Evolutionary conservation across 2,113 vertebrate species (phyloP).

Genomic region (Jaculus jaculus): DNA sequence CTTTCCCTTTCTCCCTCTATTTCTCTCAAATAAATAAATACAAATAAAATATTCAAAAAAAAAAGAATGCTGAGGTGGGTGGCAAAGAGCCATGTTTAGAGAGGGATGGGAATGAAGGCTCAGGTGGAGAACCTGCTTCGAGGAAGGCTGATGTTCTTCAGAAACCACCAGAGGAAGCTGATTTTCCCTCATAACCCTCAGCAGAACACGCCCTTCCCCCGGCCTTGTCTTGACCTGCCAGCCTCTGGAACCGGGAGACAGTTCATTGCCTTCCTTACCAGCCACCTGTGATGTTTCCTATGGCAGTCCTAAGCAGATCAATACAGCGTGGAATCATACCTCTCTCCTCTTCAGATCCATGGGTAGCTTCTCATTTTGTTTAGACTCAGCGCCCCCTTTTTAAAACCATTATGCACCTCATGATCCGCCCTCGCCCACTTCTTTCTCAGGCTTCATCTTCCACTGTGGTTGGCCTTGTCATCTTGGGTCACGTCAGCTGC

Average conservation of each 20-base stretch:
- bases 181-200: neutral
- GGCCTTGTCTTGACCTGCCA: neutral
- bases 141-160: neutral
- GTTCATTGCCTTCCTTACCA: neutral
- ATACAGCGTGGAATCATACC: neutral
- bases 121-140: neutral
- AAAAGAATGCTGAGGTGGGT: neutral
- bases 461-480: neutral
- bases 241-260: neutral
- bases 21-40: too few species aligned
- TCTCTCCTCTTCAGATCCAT: neutral
- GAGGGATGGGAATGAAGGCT: neutral
- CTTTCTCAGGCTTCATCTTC: neutral
- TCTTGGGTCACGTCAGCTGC: neutral
- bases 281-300: neutral
- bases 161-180: neutral
- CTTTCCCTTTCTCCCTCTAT: too few species aligned
- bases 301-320: neutral
- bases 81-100: neutral
- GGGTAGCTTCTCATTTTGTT: neutral
- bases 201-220: neutral
- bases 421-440: neutral
- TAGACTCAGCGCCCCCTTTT: neutral
- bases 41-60: too few species aligned
- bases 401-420: too few species aligned